These are phyloP conservation scores for Blastobasis lacticolella DNA, from an alignment of 2,888 invertebrate genomes.

Conservation along the genomic window DNA sequence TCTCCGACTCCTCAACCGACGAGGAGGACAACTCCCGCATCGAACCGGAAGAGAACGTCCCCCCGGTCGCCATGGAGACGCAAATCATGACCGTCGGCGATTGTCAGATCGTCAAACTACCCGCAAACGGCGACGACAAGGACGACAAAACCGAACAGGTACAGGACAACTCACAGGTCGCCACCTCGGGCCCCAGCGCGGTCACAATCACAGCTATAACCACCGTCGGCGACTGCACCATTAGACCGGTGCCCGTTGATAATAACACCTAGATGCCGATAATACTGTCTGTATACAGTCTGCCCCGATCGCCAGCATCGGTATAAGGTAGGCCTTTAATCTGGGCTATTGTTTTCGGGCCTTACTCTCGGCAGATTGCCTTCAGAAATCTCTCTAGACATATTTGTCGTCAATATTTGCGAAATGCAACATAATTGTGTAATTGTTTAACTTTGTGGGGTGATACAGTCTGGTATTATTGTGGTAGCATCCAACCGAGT, in stretches of 20 bases:
- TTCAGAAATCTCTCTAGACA: too few relatives aligned
- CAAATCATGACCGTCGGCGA: constrained; percentile 70
- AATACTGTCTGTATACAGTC: constrained; percentile 1
- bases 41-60: constrained; percentile 50
- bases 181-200: constrained; percentile 44
- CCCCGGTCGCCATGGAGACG: constrained; percentile 49
- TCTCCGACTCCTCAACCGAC: constrained; percentile 55
- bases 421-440: not conserved
- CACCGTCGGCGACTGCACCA: constrained; percentile 66
- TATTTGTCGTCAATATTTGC: too few relatives aligned
- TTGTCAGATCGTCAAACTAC: constrained; percentile 67
- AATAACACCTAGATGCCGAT: constrained; percentile 9
- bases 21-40: constrained; percentile 48
- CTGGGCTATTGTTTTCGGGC: too few relatives aligned
- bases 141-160: constrained; percentile 39
- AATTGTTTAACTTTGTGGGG: constrained; percentile 3
- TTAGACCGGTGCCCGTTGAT: constrained; percentile 40
- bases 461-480: constrained; percentile 16
- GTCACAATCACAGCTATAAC: constrained; percentile 66
- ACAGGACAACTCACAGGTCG: constrained; percentile 28
- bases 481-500: constrained; percentile 14
- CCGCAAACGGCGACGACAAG: constrained; percentile 42
- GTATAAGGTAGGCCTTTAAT: too few relatives aligned
- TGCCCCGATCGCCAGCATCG: not conserved
- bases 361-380: too few relatives aligned